Percentiles rank a stretch among this genome's conserved stretches.
phyloP scores from a whole-genome alignment of 1,140 invertebrate species.

The Pachyrhynchus sulphureomaculatus region DNA sequence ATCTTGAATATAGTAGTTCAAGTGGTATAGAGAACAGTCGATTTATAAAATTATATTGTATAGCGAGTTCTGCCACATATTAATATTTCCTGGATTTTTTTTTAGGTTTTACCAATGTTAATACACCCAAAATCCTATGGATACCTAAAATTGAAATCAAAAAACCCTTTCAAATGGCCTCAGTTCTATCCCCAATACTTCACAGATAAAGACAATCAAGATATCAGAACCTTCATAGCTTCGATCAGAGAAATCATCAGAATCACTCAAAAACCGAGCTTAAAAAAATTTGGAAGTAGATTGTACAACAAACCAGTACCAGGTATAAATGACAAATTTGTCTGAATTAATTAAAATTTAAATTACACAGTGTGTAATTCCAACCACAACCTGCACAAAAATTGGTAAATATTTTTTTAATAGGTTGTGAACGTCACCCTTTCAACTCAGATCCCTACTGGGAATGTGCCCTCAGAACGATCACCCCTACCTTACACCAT shows the following conservation, averaged over 20 bases:
- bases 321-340: too few relatives aligned
- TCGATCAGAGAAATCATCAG: constrained; percentile 47
- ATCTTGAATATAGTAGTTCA: too few relatives aligned
- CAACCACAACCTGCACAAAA: background rate
- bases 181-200: constrained; percentile 67
- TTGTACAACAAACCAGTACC: constrained; percentile 53
- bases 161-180: constrained; percentile 65
- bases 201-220: constrained; percentile 53
- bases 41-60: too few relatives aligned
- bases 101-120: constrained; percentile 68
- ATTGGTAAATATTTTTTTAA: background rate
- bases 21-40: too few relatives aligned
- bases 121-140: constrained; percentile 71
- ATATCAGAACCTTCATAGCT: constrained; percentile 51
- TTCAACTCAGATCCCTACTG: constrained; percentile 65
- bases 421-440: constrained; percentile 52
- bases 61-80: too few relatives aligned
- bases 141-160: constrained; percentile 57
- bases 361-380: background rate
- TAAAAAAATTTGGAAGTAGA: constrained; percentile 47
- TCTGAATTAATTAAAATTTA: too few relatives aligned
- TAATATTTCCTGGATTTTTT: too few relatives aligned
- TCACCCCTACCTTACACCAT: constrained; percentile 69
- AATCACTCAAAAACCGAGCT: constrained; percentile 45
- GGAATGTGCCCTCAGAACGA: constrained; percentile 68